A percentile compares a stretch with the other conserved stretches of the same genome.
Evolutionary conservation across 2,888 invertebrate species (phyloP).

Genomic region (Cinara cedri): DNA sequence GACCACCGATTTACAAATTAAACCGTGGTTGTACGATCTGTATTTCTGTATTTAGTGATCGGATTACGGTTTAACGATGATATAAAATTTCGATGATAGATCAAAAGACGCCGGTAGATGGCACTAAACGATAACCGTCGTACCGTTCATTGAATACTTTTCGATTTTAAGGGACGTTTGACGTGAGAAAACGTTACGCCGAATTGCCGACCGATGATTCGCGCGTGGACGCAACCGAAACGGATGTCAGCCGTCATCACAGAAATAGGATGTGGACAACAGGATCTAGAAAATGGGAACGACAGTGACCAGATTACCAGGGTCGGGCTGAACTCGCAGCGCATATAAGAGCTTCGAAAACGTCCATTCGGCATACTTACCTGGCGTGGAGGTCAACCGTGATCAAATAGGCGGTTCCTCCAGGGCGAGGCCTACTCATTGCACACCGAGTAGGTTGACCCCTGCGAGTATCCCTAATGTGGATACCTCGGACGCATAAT

Average conservation of each 20-base stretch:
- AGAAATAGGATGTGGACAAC: too few relatives aligned
- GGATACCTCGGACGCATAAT: slow-evolving; percentile 69
- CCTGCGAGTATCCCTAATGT: slow-evolving; percentile 71
- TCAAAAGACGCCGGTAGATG: slow-evolving; percentile 15
- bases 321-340: neutral
- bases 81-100: too few relatives aligned
- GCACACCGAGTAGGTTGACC: slow-evolving; percentile 64
- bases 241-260: too few relatives aligned
- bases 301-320: rapidly evolving
- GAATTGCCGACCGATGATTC: neutral
- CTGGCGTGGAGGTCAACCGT: slow-evolving; percentile 70
- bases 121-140: neutral
- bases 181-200: rapidly evolving
- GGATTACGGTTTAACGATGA: too few relatives aligned
- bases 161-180: neutral
- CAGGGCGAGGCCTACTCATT: slow-evolving; percentile 75
- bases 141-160: too few relatives aligned
- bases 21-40: too few relatives aligned
- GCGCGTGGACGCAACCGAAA: too few relatives aligned
- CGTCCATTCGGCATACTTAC: slow-evolving; percentile 60
- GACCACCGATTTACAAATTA: neutral
- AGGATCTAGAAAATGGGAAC: too few relatives aligned
- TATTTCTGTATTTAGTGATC: too few relatives aligned
- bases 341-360: neutral
- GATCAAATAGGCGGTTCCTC: slow-evolving; percentile 76